A percentile compares a stretch with the other conserved stretches of the same genome.
Conservation (phyloP, 1,140 invertebrate genomes). For the Camponotus floridanus region DNA sequence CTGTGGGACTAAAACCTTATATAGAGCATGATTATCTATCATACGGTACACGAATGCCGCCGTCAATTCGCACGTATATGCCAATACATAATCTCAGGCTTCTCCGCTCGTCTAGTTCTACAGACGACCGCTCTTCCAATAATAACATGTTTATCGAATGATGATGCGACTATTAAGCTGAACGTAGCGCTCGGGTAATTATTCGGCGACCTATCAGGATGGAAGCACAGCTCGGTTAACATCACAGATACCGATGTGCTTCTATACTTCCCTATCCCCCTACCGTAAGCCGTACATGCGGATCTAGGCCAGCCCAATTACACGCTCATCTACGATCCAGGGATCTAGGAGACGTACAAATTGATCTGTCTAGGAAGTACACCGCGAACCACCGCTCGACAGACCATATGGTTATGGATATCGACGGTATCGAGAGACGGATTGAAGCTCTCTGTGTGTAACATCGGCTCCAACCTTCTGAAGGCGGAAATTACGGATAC, state of each 20-base stretch:
- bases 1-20: neutral
- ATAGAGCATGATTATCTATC: neutral
- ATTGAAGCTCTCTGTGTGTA: slow-evolving; percentile 26
- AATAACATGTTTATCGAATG: slow-evolving; percentile 80
- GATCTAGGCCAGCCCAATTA: slow-evolving; percentile 82
- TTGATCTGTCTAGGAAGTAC: slow-evolving; percentile 81
- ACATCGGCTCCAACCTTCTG: slow-evolving; percentile 27
- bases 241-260: slow-evolving; percentile 80
- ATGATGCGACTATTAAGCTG: slow-evolving; percentile 80
- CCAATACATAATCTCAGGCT: slow-evolving; percentile 8
- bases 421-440: slow-evolving; percentile 45
- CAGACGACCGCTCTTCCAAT: slow-evolving; percentile 73
- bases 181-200: slow-evolving; percentile 79
- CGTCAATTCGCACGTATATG: slow-evolving; percentile 67
- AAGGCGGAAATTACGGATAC: slow-evolving; percentile 52
- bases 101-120: slow-evolving; percentile 4
- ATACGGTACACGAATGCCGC: neutral
- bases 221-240: slow-evolving; percentile 80
- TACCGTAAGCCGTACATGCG: slow-evolving; percentile 16
- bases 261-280: neutral
- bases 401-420: slow-evolving; percentile 60
- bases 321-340: slow-evolving; percentile 81
- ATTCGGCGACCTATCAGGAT: slow-evolving; percentile 80
- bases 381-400: slow-evolving; percentile 3
- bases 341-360: slow-evolving; percentile 82